Base-by-base conservation (phyloP, 2,113 vertebrate genomes). In the Chloropsis cyanopogon region DNA sequence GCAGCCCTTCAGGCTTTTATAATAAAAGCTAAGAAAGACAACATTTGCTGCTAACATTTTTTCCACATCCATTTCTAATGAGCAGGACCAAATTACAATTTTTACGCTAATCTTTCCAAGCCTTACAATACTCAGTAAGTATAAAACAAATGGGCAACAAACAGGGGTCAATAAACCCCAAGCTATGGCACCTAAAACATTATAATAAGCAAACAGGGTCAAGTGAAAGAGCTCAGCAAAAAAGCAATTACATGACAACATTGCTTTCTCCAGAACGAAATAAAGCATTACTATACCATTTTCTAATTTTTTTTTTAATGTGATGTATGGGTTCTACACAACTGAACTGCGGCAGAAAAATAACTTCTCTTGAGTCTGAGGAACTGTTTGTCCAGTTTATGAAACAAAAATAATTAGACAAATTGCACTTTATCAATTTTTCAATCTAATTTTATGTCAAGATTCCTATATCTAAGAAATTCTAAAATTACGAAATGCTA, bases 171-270 rank as follows among this genome's bases (percentile, higher is more conserved):
- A 63, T 86, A 90, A 95, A 81, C 64, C 25, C 60, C 46, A 80
- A 75, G 61, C 68, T 71, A 10, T 66, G 39, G 71, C 71, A 78
- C 39, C 90, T 86, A 83, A 94, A 88, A 66, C 41, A 71, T 85
- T 82, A 35, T 92, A 94, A 93, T 93, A 96, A 96, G 56, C 64
- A 86, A 41, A 33, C 31, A 81, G 52, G 82, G 79, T 88, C 71
- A 94, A 93, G 60, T 75, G 60, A 94, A 90, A 94, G 57, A 92
- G 82, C 41, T 87, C 56, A 92, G 86, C 29, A 61, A 49, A 86
- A 82, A 90, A 68, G n/a, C 90, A 82, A 91, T 88, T 96, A 78
- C 81, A 35, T 28, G 50, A 78, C 68, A 50, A 66, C n/a, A 81
- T 49, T 94, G 42, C 81, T 97, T 86, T 81, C 49, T 93, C 25